Base-by-base conservation (phyloP, 2,113 vertebrate genomes). In the Seriola aureovittata region DNA sequence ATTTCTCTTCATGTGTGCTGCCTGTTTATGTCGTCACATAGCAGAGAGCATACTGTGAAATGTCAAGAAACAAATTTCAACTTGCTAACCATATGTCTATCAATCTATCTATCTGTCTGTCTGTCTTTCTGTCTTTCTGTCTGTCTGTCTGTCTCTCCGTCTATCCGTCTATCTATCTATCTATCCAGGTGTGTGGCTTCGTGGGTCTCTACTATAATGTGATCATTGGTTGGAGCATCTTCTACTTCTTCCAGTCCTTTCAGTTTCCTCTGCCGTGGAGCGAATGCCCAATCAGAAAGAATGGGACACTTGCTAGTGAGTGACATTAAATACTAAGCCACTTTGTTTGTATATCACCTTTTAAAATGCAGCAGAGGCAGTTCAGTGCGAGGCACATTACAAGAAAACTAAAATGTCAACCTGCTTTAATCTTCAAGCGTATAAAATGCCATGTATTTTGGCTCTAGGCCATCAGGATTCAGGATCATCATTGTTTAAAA, bases 171-270 rank as follows among this genome's bases (percentile, higher is more conserved):
- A 3, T 71, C 42, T 77, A 2, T 84, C 29, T 84, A 2, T 75
- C 57, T 68, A 4, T 85, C 4, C 60, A 99, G 98, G 98, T 99
- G 44, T 99, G 97, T 69, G 97, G 97, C 64, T 99, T 99, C 58
- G 98, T 99, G 0, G 98, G 97, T 3, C 96, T 99, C 66, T 99
- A 99, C 84, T 99, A 99, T 79, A 99, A 99, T 0, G 98, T 99
- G 80, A 99, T 99, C 93, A 99, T 99, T 0, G 97, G 97, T 36
- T 99, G 98, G 98, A 99, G 98, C 91, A 97, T 99, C 95, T 99
- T 99, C 78, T 99, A 99, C 94, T 99, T 99, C 93, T 99, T 99
- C 86, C 96, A 99, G 93, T 99, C 98, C 42, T 99, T 99, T 93
- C 98, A 99, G 95, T 97, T 96, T 80, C 98, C 98, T 9, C 94